These are phyloP conservation scores for Drosophila oshimai DNA, from an alignment of 1,140 invertebrate species.

Conservation along the genomic window DNA sequence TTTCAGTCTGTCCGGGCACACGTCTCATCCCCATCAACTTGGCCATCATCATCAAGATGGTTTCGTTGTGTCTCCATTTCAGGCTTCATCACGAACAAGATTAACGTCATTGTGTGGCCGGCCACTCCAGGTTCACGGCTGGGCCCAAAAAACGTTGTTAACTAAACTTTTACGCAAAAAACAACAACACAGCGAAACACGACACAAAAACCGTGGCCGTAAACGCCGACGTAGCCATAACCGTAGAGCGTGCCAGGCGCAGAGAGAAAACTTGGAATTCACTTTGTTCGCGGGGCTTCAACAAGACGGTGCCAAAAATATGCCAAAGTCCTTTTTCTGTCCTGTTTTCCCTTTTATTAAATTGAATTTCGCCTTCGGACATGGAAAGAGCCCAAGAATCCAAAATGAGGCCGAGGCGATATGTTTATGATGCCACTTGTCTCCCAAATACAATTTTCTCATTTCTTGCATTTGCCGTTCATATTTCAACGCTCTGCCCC, in stretches of 20 bases:
- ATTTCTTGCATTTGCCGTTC: conserved; percentile 44
- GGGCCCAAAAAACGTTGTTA: conserved; percentile 56
- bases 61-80: conserved; percentile 38
- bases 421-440: conserved; percentile 64
- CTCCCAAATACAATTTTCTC: conserved; percentile 62
- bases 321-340: conserved; percentile 26
- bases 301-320: conserved; percentile 41
- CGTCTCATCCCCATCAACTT: conserved; percentile 16
- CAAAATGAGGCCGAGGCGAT: conserved; percentile 37
- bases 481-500: conserved; percentile 52
- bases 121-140: conserved; percentile 31
- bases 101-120: conserved; percentile 61
- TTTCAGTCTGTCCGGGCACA: conserved; percentile 47
- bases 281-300: conserved; percentile 49
- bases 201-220: conserved; percentile 15
- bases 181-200: conserved; percentile 15
- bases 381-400: conserved; percentile 47
- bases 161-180: conserved; percentile 60
- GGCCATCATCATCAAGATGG: conserved; percentile 24
- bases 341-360: conserved; percentile 47
- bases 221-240: conserved; percentile 8
- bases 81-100: conserved; percentile 70
- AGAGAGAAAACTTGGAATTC: conserved; percentile 38
- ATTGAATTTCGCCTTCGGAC: conserved; percentile 62
- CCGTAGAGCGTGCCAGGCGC: background rate